Evolutionary conservation across 2,888 invertebrate genomes (phyloP).

Genomic region (Ferrisia virgata): DNA sequence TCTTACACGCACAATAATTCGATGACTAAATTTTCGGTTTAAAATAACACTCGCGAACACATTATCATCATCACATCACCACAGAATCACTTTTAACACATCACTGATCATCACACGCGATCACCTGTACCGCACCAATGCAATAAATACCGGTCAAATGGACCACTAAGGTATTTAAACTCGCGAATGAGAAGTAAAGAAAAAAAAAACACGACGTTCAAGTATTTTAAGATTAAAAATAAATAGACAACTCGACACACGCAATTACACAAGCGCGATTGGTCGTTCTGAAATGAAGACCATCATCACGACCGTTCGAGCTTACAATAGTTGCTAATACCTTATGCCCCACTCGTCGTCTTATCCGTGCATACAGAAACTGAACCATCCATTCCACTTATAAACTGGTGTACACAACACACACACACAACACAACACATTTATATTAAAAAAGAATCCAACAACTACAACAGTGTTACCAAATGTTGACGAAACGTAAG

Average conservation of each 20-base stretch:
- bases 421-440: not conserved
- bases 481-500: not conserved
- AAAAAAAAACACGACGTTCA: not conserved
- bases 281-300: not conserved
- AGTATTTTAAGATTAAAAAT: not conserved
- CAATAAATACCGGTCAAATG: too few species aligned
- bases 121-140: too few species aligned
- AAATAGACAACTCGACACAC: not conserved
- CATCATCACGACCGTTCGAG: constrained; percentile 31
- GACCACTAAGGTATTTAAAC: too few species aligned
- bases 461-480: constrained; percentile 9
- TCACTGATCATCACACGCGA: not conserved
- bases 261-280: constrained; percentile 18
- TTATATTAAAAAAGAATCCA: not conserved
- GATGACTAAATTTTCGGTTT: not conserved
- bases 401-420: not conserved
- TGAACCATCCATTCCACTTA: constrained; percentile 21
- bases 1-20: not conserved
- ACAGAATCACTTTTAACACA: not conserved
- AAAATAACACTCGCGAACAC: not conserved
- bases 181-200: not conserved
- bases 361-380: not conserved
- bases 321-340: constrained; percentile 32
- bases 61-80: not conserved
- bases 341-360: constrained; percentile 26